Base-by-base conservation (phyloP, 2,797 vertebrate genomes). In the Epinephelus coioides region DNA sequence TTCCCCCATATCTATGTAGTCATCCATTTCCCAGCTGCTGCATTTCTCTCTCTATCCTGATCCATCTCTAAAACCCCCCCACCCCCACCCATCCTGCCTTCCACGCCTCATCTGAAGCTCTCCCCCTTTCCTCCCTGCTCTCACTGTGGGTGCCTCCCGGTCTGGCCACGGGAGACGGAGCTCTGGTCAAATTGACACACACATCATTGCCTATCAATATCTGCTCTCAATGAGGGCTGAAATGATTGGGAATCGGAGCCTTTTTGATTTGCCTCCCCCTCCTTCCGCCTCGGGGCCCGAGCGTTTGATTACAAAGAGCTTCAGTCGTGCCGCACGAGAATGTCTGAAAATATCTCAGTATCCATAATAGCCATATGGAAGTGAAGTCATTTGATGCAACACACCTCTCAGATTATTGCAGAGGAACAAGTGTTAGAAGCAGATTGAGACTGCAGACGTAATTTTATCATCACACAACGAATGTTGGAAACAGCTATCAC, bases 191-290 rank as follows among this genome's bases (percentile, higher is more conserved):
- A 92, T 83, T 83, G 79, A 90, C 86, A 75, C 75, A 85, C 78
- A 88, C 83, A 92, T 91, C 78, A 84, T 90, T 89, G 76, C 84
- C 83, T 79, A 89, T 93, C 88, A 91, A 92, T 91, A 91, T 86
- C 64, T 73, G 46, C 78, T 84, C 80, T 86, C 69, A 87, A 84
- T 84, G 85, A 91, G 76, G 82, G 83, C 85, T 88, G 82, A 88
- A 91, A 91, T 92, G 80, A 93, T 91, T 87, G 83, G 90, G 85
- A 90, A 86, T 74, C 60, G 40, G 84, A 86, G 82, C 76, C 79
- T 69, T 89, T 92, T 92, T 84, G 83, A 88, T 88, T 87, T 6
- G 46, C 79, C 76, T 81, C 84, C 57, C 54, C 78, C 69, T 83
- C 77, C 81, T 78, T 83, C 59, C 21, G 79, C 89, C 86, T 82